Evolutionary conservation across 2,113 vertebrate genomes (phyloP).

Genomic region (Cyphomyrus discorhynchus): DNA sequence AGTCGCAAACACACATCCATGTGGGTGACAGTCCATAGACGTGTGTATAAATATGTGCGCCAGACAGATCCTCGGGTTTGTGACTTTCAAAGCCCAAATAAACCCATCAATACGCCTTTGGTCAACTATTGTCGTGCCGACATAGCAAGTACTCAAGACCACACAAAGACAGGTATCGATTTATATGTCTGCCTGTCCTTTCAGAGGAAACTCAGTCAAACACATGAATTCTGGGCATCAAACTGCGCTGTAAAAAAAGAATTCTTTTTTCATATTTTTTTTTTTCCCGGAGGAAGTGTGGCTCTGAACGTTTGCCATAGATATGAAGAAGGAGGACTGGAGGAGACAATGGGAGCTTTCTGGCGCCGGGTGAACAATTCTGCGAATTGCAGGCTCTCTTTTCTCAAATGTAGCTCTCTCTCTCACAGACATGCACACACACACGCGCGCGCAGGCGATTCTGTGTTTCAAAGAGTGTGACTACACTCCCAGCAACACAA

Average conservation of each 20-base stretch:
- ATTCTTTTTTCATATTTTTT: not conserved
- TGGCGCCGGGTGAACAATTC: not conserved
- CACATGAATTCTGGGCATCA: not conserved
- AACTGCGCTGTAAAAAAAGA: not conserved
- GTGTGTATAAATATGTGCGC: not conserved
- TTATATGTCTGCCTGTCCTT: not conserved
- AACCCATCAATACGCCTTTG: not conserved
- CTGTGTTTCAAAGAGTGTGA: not conserved
- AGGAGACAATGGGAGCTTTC: too few species aligned
- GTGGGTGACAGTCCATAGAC: not conserved
- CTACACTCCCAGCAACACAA: constrained; percentile 3
- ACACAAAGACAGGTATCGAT: not conserved
- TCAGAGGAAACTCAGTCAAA: not conserved
- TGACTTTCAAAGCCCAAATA: not conserved
- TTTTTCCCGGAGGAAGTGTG: not conserved
- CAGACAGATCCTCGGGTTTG: not conserved
- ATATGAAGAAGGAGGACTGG: not conserved
- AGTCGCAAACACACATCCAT: not conserved
- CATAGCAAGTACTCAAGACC: not conserved
- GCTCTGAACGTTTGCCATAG: not conserved
- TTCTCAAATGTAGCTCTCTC: not conserved
- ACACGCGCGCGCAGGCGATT: not conserved
- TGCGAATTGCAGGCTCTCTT: not conserved
- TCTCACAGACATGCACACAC: not conserved
- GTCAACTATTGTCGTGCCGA: not conserved